Percentiles rank a stretch among this genome's conserved stretches.
Conservation (phyloP, 1,140 invertebrate genomes). For the Acromyrmex heyeri region DNA sequence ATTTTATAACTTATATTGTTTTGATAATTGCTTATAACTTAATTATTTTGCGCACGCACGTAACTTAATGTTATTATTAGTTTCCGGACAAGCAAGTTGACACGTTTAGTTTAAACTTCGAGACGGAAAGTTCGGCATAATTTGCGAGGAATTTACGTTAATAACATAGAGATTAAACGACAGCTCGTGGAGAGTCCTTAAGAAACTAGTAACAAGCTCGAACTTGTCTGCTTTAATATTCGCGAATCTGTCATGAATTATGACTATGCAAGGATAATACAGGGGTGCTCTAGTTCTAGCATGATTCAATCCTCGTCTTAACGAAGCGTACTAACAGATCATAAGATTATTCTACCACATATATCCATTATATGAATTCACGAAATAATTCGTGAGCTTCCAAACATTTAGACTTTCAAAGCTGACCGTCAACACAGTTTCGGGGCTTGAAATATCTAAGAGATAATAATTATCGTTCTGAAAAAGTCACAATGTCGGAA, state of each 20-base stretch:
- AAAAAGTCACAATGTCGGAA: conserved; percentile 36
- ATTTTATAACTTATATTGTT: not conserved
- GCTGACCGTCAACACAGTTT: not conserved
- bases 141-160: conserved; percentile 50
- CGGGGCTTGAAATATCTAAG: not conserved
- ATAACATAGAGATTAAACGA: conserved; percentile 51
- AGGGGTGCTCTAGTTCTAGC: not conserved
- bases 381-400: not conserved
- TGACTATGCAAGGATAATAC: conserved; percentile 35
- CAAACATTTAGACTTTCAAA: conserved; percentile 24
- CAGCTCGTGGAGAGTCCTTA: conserved; percentile 35
- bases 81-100: not conserved
- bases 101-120: conserved; percentile 43
- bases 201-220: conserved; percentile 41
- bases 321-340: not conserved
- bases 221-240: conserved; percentile 55
- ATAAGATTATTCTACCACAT: not conserved
- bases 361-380: not conserved
- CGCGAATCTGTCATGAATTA: conserved; percentile 53
- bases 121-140: conserved; percentile 18
- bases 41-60: not conserved
- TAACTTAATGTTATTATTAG: conserved; percentile 10
- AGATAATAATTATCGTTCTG: conserved; percentile 39
- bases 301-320: conserved; percentile 12
- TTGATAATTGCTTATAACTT: conserved; percentile 10